Base-by-base conservation (phyloP, 2,888 invertebrate species). In the Acanthosoma haemorrhoidale region DNA sequence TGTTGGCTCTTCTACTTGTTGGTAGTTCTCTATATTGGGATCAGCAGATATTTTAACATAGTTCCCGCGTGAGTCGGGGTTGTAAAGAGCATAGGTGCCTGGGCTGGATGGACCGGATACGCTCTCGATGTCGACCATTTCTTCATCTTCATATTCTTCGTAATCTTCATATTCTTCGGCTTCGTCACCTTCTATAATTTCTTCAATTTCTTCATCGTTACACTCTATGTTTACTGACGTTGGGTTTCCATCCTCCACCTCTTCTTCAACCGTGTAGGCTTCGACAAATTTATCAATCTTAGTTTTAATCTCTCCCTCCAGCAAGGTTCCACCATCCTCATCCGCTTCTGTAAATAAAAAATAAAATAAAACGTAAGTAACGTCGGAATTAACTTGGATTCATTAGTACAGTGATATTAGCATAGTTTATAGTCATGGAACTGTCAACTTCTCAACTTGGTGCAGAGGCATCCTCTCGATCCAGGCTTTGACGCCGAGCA, bases 341-440 rank as follows among this genome's bases (percentile, higher is more conserved):
- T 73, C 74, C 43, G 72, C 73, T 66, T 74, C 75, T 74, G 73
- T 41, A 86, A 87, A 82, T 84, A 82, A 73, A 75, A 80, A 82
- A 76, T n/a, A n/a, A 81, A 75, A 25, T 60, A 70, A 70, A 67
- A 71, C 75, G n/a, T 31, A 68, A 68, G 21, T 15, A 69, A 36
- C 16, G 36, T 39, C 13, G 36, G 8, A 36, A 36, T 8, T 13
- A 36, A 36, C 8, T 13, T 9, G 36, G 36, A 36, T 8, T 8
- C 36, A 36, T 9, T 8, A 13, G 36, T 9, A 13, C 8, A 13
- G n/a, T n/a, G n/a, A n/a, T n/a, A n/a, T n/a, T n/a, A n/a, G n/a
- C n/a, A n/a, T n/a, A n/a, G n/a, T n/a, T n/a, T n/a, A n/a, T n/a
- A n/a, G n/a, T n/a, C n/a, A n/a, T n/a, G n/a, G n/a, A n/a, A n/a